Evolutionary conservation across 2,888 invertebrate species (phyloP).

Genomic region (Cremastobaeus sp.): DNA sequence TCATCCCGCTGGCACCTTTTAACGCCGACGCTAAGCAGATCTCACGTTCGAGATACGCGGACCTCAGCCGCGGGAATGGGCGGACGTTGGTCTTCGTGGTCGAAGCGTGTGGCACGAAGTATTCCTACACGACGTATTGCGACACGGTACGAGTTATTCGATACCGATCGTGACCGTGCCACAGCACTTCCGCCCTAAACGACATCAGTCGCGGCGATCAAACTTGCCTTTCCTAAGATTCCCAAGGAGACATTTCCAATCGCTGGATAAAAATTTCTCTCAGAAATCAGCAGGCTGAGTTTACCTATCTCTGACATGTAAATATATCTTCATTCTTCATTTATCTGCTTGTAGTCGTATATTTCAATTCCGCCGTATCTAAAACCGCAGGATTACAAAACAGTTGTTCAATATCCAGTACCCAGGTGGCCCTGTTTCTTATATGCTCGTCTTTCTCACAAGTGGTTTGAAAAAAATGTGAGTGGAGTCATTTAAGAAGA

Average conservation of each 20-base stretch:
- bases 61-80: slow-evolving; percentile 50
- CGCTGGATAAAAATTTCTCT: too few species aligned
- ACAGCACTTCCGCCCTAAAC: slow-evolving; percentile 53
- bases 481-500: too few species aligned
- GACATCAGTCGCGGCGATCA: slow-evolving; percentile 48
- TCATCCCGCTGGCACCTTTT: slow-evolving; percentile 53
- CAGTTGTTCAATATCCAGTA: too few species aligned
- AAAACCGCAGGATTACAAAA: too few species aligned
- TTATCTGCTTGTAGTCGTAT: too few species aligned
- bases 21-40: slow-evolving; percentile 30
- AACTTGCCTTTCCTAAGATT: slow-evolving; percentile 34
- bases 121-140: slow-evolving; percentile 62
- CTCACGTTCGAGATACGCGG: slow-evolving; percentile 61
- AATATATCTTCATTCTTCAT: too few species aligned
- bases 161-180: slow-evolving; percentile 64
- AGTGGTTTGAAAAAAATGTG: too few species aligned
- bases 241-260: slow-evolving; percentile 31
- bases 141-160: slow-evolving; percentile 64
- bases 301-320: too few species aligned
- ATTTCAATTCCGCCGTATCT: too few species aligned
- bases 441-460: too few species aligned
- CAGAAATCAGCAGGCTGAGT: too few species aligned
- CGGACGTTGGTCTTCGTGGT: slow-evolving; percentile 53
- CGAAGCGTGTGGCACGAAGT: slow-evolving; percentile 62
- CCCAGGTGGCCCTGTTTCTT: too few species aligned